These are phyloP conservation scores for Drosophila watanabei DNA, from an alignment of 1,140 invertebrate species.

Conservation along the genomic window DNA sequence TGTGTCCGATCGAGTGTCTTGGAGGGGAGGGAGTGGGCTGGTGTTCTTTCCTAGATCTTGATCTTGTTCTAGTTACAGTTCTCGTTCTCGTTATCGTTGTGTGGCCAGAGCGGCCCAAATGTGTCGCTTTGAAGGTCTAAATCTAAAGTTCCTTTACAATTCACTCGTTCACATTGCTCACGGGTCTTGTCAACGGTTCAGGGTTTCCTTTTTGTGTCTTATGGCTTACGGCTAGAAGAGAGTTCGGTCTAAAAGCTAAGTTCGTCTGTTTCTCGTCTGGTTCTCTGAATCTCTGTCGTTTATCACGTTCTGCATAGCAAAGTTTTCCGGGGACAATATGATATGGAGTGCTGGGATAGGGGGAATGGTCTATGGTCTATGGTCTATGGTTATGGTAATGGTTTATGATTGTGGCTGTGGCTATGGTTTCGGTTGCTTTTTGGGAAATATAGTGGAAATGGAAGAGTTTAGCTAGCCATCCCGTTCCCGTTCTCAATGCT, in stretches of 20 bases:
- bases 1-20: conserved; percentile 47
- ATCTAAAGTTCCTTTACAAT: conserved; percentile 59
- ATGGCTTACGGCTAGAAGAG: conserved; percentile 77
- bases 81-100: conserved; percentile 46
- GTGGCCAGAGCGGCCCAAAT: conserved; percentile 63
- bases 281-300: conserved; percentile 75
- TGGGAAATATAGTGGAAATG: conserved; percentile 41
- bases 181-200: conserved; percentile 62
- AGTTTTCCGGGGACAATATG: conserved; percentile 35
- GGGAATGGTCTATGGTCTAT: conserved; percentile 12
- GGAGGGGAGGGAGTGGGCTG: conserved; percentile 30
- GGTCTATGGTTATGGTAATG: conserved; percentile 8
- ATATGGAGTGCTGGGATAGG: conserved; percentile 30
- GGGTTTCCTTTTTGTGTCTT: conserved; percentile 44
- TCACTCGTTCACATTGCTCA: conserved; percentile 52
- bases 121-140: conserved; percentile 69
- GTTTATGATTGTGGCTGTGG: background rate
- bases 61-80: conserved; percentile 32
- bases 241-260: conserved; percentile 71
- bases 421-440: conserved; percentile 35
- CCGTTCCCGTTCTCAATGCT: conserved; percentile 75
- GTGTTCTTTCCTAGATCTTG: conserved; percentile 34
- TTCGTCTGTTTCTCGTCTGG: conserved; percentile 63
- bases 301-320: conserved; percentile 77
- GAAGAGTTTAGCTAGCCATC: conserved; percentile 56